Conservation (phyloP, 2,113 vertebrate species). For the Xyrauchen texanus region DNA sequence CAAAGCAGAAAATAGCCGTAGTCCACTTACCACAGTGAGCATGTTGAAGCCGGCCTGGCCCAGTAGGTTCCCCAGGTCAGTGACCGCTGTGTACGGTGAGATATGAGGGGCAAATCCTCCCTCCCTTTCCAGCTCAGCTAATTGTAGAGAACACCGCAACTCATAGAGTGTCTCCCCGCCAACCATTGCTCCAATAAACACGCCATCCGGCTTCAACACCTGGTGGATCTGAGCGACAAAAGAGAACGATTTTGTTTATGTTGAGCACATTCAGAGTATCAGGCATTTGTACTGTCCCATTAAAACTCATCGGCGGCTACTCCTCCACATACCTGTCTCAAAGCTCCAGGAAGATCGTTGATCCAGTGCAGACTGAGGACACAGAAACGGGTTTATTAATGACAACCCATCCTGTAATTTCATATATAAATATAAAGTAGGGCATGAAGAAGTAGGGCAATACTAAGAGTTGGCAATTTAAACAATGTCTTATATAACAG, state of each 20-base stretch:
- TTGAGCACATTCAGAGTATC: too few species aligned
- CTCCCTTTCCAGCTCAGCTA: constrained; percentile 90
- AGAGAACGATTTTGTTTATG: not conserved
- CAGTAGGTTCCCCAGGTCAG: constrained; percentile 88
- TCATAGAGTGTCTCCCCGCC: constrained; percentile 92
- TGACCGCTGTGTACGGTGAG: constrained; percentile 88
- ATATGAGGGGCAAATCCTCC: constrained; percentile 90
- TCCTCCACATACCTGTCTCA: constrained; percentile 81
- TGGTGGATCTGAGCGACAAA: constrained; percentile 79
- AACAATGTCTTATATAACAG: too few species aligned
- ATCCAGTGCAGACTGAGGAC: constrained; percentile 91
- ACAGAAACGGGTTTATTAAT: constrained; percentile 52
- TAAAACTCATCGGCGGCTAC: too few species aligned
- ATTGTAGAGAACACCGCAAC: constrained; percentile 92
- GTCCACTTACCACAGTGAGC: constrained; percentile 86
- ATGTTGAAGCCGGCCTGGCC: constrained; percentile 89
- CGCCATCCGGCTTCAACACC: constrained; percentile 89
- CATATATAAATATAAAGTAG: not conserved
- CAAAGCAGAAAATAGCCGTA: too few species aligned
- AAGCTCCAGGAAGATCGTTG: constrained; percentile 90
- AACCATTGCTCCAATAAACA: constrained; percentile 92
- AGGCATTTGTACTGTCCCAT: too few species aligned
- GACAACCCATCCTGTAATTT: too few species aligned
- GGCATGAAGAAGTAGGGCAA: not conserved
- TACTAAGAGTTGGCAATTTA: too few species aligned